Evolutionary conservation across 2,797 vertebrate species (phyloP).

Genomic region (Diglossa cyanea): DNA sequence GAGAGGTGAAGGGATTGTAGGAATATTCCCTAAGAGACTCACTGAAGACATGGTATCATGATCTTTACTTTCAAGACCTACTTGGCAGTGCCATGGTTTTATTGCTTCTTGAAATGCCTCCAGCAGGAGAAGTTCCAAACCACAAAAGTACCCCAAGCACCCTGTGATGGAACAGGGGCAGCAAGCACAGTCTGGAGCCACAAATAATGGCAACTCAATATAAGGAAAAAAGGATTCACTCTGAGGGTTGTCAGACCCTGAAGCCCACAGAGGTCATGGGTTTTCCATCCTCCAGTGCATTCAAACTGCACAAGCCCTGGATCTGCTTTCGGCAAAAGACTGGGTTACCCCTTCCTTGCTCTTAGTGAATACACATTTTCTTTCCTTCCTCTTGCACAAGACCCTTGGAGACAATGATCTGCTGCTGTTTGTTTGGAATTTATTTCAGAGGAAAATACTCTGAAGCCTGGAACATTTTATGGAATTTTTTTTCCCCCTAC

Average conservation of each 20-base stretch:
- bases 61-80: not conserved
- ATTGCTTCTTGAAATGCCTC: not conserved
- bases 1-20: not conserved
- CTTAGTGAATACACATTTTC: rapidly evolving
- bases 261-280: not conserved
- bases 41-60: not conserved
- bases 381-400: not conserved
- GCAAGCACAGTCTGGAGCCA: no score
- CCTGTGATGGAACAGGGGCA: not conserved
- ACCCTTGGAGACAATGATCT: not conserved
- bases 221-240: not conserved
- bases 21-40: not conserved
- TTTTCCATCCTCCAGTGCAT: not conserved
- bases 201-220: rapidly evolving
- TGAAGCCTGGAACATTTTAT: not conserved
- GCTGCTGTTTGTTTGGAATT: not conserved
- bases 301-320: not conserved
- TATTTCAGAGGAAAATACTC: not conserved
- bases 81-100: not conserved
- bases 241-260: not conserved
- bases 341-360: not conserved
- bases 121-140: not conserved
- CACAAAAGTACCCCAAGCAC: rapidly evolving
- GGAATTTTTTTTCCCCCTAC: not conserved
- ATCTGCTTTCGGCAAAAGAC: not conserved